Base-by-base conservation (phyloP, 2,113 vertebrate species). In the Paratilapia polleni region DNA sequence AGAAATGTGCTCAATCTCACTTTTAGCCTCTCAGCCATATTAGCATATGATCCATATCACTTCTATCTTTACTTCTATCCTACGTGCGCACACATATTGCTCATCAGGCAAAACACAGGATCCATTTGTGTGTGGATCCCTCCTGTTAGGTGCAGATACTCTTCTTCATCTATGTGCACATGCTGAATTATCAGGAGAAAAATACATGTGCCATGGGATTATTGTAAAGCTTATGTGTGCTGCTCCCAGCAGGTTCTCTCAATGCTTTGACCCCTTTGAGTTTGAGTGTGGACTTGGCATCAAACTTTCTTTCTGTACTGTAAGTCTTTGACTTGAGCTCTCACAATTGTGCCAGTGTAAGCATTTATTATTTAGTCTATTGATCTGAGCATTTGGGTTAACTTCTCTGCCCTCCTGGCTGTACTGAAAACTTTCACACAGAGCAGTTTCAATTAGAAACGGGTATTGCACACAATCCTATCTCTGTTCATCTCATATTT, bases 301-400 rank as follows among this genome's bases (percentile, higher is more conserved):
- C 81, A 28, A 26, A 78, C 38, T 4, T 82, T 89, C 34, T 78
- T 36, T 63, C 78, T 79, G 82, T 81, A 82, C 77, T 85, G 58
- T 57, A 66, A 77, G 82, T 86, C 82, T 86, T 90, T 88, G 36
- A 80, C 47, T 90, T 58, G 61, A 78, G 82, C 34, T 43, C 77
- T 82, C 78, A 66, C 20, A 85, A 64, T 90, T 85, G 68, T 90
- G 86, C 89, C 66, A 63, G 73, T 85, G 73, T 84, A 87, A 93
- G 92, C 92, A 84, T 92, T 93, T 90, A 84, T 93, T 90, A 84
- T 88, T 88, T 82, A 77, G 61, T 60, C 43, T 81, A 91, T 91
- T 77, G 92, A 93, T 93, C 90, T 56, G 28, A 36, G 43, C 47
- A 11, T 84, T 84, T 81, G 43, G 38, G 76, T 64, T 81, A 84